A percentile compares a stretch with the other conserved stretches of the same genome.
Conservation (phyloP, 1,140 invertebrate species). For the Bombus cullumanus region DNA sequence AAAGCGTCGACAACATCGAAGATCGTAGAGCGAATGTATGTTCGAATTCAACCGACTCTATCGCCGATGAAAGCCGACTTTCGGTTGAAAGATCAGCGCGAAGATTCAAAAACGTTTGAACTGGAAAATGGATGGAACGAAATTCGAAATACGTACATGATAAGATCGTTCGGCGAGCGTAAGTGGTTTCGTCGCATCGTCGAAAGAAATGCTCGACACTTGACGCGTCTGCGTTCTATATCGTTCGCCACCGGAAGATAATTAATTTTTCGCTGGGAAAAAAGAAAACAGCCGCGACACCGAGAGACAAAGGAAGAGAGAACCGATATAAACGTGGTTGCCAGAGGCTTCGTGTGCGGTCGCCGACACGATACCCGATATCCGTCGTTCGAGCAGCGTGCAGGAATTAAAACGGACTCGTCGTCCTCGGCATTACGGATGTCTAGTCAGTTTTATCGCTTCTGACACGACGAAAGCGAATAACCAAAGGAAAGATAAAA, state of each 20-base stretch:
- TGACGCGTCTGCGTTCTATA: not conserved
- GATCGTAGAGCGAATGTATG: too few species aligned
- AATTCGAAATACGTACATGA: too few species aligned
- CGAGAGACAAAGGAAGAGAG: not conserved
- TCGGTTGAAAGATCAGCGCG: too few species aligned
- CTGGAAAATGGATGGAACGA: too few species aligned
- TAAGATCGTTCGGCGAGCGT: too few species aligned
- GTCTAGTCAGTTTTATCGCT: slow-evolving; percentile 48
- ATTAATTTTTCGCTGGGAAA: slow-evolving; percentile 57
- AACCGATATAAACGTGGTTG: not conserved
- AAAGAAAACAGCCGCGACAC: not conserved
- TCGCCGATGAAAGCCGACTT: too few species aligned
- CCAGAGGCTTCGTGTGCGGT: slow-evolving; percentile 49
- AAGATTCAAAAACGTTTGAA: too few species aligned
- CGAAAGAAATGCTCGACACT: not conserved
- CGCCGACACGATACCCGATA: slow-evolving; percentile 54
- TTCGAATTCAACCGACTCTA: fast-evolving
- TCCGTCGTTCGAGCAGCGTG: slow-evolving; percentile 44
- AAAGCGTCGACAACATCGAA: too few species aligned
- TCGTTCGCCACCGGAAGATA: slow-evolving; percentile 53
- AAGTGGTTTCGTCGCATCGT: not conserved
- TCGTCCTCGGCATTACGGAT: slow-evolving; percentile 35
- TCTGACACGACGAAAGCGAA: slow-evolving; percentile 26
- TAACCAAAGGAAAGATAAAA: not conserved
- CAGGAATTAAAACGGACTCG: slow-evolving; percentile 53